These are phyloP conservation scores for Poeciliopsis turrubarensis DNA, from an alignment of 2,113 vertebrate genomes.

Conservation along the genomic window DNA sequence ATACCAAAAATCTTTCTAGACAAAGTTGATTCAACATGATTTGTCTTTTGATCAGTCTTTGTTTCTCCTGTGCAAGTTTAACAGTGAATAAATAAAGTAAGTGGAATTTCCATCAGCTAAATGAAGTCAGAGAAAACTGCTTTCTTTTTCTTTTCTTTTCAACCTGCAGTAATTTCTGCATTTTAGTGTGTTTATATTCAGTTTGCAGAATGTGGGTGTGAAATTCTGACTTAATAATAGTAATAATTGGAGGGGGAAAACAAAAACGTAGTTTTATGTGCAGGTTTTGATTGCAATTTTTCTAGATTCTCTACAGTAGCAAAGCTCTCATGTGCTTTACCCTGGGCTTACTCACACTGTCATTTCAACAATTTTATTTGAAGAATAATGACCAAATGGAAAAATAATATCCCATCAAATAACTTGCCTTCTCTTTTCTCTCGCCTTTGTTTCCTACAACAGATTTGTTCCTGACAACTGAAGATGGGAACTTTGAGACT, in stretches of 20 bases:
- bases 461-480: constrained; percentile 76
- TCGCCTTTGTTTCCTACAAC: constrained; percentile 3
- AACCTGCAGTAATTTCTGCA: too few relatives aligned
- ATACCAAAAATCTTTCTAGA: too few relatives aligned
- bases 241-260: background rate
- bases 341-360: background rate
- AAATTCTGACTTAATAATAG: background rate
- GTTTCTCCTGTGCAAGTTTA: too few relatives aligned
- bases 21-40: too few relatives aligned
- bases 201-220: too few relatives aligned
- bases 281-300: background rate
- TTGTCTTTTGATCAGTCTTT: too few relatives aligned
- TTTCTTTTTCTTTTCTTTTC: too few relatives aligned
- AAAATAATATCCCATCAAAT: background rate
- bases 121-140: too few relatives aligned
- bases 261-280: background rate
- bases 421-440: background rate
- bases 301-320: background rate
- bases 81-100: too few relatives aligned
- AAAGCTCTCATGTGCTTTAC: background rate
- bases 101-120: too few relatives aligned
- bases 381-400: background rate
- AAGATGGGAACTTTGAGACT: constrained; percentile 53
- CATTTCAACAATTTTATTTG: background rate
- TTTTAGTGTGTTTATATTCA: too few relatives aligned